Base-by-base conservation (phyloP, 1,140 invertebrate genomes). In the Drosophila nannoptera region DNA sequence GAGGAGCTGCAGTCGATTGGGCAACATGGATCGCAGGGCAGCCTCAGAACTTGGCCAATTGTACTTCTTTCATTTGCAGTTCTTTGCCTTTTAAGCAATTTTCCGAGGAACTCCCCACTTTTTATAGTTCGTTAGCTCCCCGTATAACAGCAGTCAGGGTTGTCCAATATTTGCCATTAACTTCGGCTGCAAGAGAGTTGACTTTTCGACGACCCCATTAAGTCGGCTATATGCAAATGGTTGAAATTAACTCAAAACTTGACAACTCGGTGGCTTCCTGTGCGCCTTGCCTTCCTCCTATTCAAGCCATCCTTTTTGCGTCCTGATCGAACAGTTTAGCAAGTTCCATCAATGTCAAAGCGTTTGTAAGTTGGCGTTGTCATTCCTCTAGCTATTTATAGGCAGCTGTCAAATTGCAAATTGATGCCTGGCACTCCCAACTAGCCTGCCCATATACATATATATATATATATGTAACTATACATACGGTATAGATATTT, bases 321-420 rank as follows among this genome's bases (percentile, higher is more conserved):
- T 42, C 7, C n/a, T 16, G 32, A 35, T 46, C 31, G 43, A 46
- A 59, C 55, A 59, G 29, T 56, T 61, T 33, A 50, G 36, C 50
- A 56, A 49, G 45, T 68, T 54, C 32, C 66, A 69, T 80, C 55
- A 75, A 64, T 80, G 72, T 75, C 61, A 75, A 73, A 73, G 68
- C 65, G 45, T 61, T 45, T 56, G 54, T 50, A 64, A 53, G 64
- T 42, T 58, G 63, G 63, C 63, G 70, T 77, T 70, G 62, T 73
- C 70, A 68, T 62, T 68, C 69, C 58, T 48, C 46, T 29, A 38
- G 59, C 68, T 72, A 76, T 80, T 78, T 78, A 78, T 82, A 77
- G 78, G 70, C 78, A 74, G 56, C 72, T 75, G 80, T 78, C 78
- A 83, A 75, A 73, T 64, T 49, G 75, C 68, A 83, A 83, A 77